Percentiles rank a stretch among this genome's conserved stretches.
Evolutionary conservation across 2,797 vertebrate genomes (phyloP).

Genomic region (Coreius guichenoti): DNA sequence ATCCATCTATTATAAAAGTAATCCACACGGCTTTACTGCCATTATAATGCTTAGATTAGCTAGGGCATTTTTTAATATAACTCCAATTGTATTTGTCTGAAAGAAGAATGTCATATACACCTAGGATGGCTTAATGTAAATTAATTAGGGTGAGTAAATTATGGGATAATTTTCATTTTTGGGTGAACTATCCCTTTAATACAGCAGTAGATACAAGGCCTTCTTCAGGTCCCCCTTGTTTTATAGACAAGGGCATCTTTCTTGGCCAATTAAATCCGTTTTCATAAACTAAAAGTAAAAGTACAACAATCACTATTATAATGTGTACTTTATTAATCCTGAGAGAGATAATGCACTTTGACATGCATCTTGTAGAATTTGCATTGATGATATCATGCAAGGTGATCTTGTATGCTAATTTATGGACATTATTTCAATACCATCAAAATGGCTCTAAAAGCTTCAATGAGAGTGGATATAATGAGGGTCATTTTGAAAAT

Average conservation of each 20-base stretch:
- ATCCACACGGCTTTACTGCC: too few relatives aligned
- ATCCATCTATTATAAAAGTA: too few relatives aligned
- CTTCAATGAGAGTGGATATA: constrained; percentile 31
- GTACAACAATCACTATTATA: not conserved
- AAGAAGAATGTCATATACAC: too few relatives aligned
- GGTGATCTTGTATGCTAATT: constrained; percentile 31
- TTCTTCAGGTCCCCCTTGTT: not conserved
- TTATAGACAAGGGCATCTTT: not conserved
- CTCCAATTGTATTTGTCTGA: too few relatives aligned
- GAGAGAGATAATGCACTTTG: not conserved
- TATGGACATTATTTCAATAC: constrained; percentile 37
- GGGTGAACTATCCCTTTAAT: not conserved
- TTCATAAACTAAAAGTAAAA: not conserved
- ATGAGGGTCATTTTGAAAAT: constrained; percentile 46
- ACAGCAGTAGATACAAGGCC: not conserved
- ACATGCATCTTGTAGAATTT: not conserved
- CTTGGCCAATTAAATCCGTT: not conserved
- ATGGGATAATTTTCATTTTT: too few relatives aligned
- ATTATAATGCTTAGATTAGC: too few relatives aligned
- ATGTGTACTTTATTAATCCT: not conserved
- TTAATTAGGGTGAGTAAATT: too few relatives aligned
- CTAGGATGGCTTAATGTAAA: too few relatives aligned
- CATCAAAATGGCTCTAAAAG: constrained; percentile 27
- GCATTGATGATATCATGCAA: constrained; percentile 17
- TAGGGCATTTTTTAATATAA: too few relatives aligned